phyloP scores from a whole-genome alignment of 2,113 vertebrate genomes.

The Melanostigma gelatinosum region DNA sequence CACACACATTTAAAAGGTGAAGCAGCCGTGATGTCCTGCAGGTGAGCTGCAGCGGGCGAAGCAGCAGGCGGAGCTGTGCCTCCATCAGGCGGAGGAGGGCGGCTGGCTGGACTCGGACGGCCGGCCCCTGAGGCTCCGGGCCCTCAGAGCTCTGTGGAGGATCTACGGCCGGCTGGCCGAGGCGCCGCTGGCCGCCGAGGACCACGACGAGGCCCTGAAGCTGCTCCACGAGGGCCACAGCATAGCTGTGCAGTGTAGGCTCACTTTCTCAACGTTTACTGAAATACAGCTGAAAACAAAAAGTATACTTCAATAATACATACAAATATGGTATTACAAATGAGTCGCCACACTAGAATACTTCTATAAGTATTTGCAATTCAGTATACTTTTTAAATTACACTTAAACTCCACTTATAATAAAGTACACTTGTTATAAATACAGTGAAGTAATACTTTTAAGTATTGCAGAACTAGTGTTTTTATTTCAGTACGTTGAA shows the following conservation, averaged over 20 bases:
- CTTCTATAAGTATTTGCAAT: no score
- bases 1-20: neutral
- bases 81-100: neutral
- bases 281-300: no score
- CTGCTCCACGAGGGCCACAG: slow-evolving; percentile 45
- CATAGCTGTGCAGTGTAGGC: slow-evolving; percentile 35
- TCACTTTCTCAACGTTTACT: neutral
- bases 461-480: neutral
- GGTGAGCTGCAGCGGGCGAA: slow-evolving; percentile 50
- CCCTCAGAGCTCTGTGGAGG: neutral
- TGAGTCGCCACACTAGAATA: no score
- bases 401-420: no score
- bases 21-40: neutral
- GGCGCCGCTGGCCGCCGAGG: rapidly evolving
- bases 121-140: slow-evolving; percentile 32
- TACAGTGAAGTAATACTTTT: neutral
- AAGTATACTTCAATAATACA: no score
- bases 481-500: no score
- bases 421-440: no score
- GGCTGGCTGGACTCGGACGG: slow-evolving; percentile 41
- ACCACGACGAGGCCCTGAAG: neutral
- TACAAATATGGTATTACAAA: no score
- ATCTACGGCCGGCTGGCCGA: slow-evolving; percentile 49
- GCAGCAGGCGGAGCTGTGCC: slow-evolving; percentile 53
- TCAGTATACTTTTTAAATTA: no score